These are phyloP conservation scores for Meloe dianella DNA, from an alignment of 2,888 invertebrate species.

Conservation along the genomic window DNA sequence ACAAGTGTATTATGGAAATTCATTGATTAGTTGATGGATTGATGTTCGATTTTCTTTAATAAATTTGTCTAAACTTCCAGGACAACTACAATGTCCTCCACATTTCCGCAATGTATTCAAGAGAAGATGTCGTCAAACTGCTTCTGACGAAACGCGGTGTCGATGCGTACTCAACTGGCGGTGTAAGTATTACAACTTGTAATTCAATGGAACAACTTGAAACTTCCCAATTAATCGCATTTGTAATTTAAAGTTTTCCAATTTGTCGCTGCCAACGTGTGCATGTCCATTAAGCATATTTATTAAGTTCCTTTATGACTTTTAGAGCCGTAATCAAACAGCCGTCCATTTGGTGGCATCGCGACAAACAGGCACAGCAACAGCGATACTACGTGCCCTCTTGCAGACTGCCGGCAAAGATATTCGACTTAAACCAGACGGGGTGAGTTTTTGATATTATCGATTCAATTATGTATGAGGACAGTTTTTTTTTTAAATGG, in stretches of 20 bases:
- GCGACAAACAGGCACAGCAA: slow-evolving; percentile 90
- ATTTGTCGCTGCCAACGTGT: not conserved
- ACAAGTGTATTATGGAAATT: not conserved
- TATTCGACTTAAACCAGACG: slow-evolving; percentile 84
- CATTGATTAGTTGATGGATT: not conserved
- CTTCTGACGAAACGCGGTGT: slow-evolving; percentile 87
- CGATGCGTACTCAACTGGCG: slow-evolving; percentile 91
- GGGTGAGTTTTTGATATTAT: slow-evolving; percentile 68
- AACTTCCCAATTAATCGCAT: not conserved
- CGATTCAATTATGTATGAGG: not conserved
- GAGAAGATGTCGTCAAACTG: slow-evolving; percentile 93
- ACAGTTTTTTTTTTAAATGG: not conserved
- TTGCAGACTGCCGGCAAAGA: slow-evolving; percentile 90
- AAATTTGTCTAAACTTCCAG: slow-evolving; percentile 68
- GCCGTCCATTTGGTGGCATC: slow-evolving; percentile 95
- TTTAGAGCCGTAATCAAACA: slow-evolving; percentile 89
- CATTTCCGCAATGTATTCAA: slow-evolving; percentile 91
- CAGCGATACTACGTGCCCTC: slow-evolving; percentile 86
- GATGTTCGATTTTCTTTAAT: too few relatives aligned
- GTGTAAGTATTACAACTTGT: slow-evolving; percentile 71
- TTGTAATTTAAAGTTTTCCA: slow-evolving; percentile 1
- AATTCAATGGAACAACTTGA: not conserved
- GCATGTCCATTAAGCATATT: not conserved
- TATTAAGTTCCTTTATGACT: slow-evolving; percentile 19
- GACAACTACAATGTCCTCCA: slow-evolving; percentile 96